Evolutionary conservation across 2,113 vertebrate species (phyloP), one percentile per base, ranked within the genome.

Genomic region (Campylomormyrus numenius): DNA sequence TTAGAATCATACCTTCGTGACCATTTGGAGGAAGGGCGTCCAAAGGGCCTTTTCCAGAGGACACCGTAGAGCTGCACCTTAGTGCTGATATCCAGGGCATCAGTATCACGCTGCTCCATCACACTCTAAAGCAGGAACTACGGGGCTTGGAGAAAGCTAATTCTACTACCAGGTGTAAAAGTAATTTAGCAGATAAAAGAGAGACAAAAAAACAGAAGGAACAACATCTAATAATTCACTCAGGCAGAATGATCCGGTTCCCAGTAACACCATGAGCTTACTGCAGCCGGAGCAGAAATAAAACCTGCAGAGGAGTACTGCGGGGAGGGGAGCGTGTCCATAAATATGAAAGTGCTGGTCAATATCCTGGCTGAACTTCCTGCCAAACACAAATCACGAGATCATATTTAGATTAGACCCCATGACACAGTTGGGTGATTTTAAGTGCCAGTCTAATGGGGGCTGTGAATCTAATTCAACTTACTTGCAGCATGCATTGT

Each of bases 61-160:
- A 99, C 97, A 0, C 98, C 98, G 0, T 98, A 97, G 80, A 99
- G 96, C 95, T 99, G 98, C 95, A 99, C 98, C 94, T 99, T 99
- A 93, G 97, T 99, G 96, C 97, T 99, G 95, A 99, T 97, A 93
- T 98, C 98, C 96, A 99, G 91, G 84, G 94, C 96, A 35, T 98
- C 97, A 0, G 96, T 94, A 93, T 99, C 98, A 0, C 97, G 92
- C 91, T 97, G 87, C 39, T 99, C 98, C 97, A 99, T 97, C 92
- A 97, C 98, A 0, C 96, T 95, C 94, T 97, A 97, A 84, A 96
- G 96, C 3, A 96, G 96, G 35, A 96, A 94, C 0, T 96, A 95
- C 89, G 95, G 91, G 96, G 95, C 93, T 96, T 96, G 88, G 97
- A 96, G 53, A 97, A 96, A 96, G 94, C 89, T 56, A 48, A 77